phyloP scores from a whole-genome alignment of 2,888 invertebrate genomes.

The Caenorhabditis zanzibari region DNA sequence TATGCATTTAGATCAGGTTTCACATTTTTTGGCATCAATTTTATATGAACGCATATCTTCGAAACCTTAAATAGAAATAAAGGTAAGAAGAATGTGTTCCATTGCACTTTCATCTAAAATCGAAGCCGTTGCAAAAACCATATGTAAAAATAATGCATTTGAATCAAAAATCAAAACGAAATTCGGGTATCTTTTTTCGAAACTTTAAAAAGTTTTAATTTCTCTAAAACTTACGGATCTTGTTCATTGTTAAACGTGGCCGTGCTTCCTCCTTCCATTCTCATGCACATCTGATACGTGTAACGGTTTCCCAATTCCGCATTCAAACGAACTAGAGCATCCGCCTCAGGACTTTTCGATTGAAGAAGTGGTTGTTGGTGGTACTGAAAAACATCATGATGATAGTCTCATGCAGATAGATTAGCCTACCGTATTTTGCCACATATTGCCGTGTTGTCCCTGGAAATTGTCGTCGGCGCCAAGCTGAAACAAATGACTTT shows the following conservation, averaged over 20 bases:
- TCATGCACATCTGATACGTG: conserved; percentile 31
- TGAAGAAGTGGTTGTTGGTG: conserved; percentile 42
- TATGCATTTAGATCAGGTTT: neutral
- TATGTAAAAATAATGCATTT: too few species aligned
- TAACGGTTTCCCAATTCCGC: conserved; percentile 42
- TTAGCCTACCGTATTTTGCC: conserved; percentile 5
- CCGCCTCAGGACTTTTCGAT: conserved; percentile 30
- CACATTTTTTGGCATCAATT: too few species aligned
- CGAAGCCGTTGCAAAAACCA: too few species aligned
- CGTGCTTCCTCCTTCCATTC: conserved; percentile 17
- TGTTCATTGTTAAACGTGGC: neutral
- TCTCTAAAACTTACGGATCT: conserved; percentile 30
- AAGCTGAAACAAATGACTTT: neutral
- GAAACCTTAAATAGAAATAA: too few species aligned
- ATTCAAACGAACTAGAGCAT: conserved; percentile 23
- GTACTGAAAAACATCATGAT: too few species aligned
- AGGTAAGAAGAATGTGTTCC: too few species aligned
- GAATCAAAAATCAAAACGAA: too few species aligned
- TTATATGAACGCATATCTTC: too few species aligned
- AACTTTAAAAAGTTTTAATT: too few species aligned
- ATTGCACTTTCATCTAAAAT: too few species aligned
- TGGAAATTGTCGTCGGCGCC: neutral
- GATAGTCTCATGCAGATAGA: too few species aligned
- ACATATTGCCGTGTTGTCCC: neutral
- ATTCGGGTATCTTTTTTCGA: too few species aligned